Conservation (phyloP, 2,888 invertebrate species). For the Epirrhoe tristata region DNA sequence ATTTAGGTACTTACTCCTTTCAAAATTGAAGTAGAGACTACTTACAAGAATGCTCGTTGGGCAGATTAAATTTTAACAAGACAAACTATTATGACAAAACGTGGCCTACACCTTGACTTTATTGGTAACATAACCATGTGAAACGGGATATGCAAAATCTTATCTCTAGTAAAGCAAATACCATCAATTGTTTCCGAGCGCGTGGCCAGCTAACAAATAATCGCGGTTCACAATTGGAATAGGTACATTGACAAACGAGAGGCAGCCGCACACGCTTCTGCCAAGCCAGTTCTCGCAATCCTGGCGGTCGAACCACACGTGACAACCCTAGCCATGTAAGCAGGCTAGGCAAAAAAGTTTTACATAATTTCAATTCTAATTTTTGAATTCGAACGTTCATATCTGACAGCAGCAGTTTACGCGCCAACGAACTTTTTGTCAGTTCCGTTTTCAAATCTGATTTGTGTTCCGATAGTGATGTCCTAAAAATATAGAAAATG, state of each 20-base stretch:
- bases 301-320: slow-evolving; percentile 73
- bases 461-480: slow-evolving; percentile 40
- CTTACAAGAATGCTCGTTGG: neutral
- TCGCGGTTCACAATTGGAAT: slow-evolving; percentile 80
- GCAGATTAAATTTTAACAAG: neutral
- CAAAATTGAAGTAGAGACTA: neutral
- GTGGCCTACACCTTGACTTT: neutral
- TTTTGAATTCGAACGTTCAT: slow-evolving; percentile 37
- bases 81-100: neutral
- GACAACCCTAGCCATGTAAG: slow-evolving; percentile 50
- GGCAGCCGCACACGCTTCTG: slow-evolving; percentile 63
- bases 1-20: neutral
- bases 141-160: slow-evolving; percentile 73
- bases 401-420: slow-evolving; percentile 20
- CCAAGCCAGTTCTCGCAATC: slow-evolving; percentile 73
- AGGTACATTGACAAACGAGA: slow-evolving; percentile 59
- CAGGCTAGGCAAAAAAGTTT: slow-evolving; percentile 38
- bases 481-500: slow-evolving; percentile 37
- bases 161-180: slow-evolving; percentile 74
- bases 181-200: slow-evolving; percentile 82
- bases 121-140: slow-evolving; percentile 44
- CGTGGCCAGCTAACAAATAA: slow-evolving; percentile 83
- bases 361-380: slow-evolving; percentile 12
- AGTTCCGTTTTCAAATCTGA: slow-evolving; percentile 29
- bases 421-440: slow-evolving; percentile 25